Conservation (phyloP, 2,113 vertebrate genomes). For the human (Homo sapiens) region DNA sequence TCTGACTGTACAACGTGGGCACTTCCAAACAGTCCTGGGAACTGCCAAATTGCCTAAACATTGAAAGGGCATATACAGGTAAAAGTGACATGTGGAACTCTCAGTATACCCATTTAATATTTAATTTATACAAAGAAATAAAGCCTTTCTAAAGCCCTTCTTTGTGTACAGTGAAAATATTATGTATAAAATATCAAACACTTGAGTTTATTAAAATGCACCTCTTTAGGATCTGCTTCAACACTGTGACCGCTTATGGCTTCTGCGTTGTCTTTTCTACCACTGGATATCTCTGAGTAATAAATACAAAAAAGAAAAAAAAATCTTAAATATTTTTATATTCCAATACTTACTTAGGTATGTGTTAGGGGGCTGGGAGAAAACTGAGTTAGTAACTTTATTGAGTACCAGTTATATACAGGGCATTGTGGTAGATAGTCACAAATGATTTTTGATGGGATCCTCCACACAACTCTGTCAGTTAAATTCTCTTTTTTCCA, state of each 20-base stretch:
- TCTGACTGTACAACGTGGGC: background rate
- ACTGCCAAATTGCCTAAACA: background rate
- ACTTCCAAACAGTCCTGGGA: background rate
- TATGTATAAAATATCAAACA: background rate
- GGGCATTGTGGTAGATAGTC: too few relatives aligned
- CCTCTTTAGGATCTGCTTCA: conserved; percentile 65
- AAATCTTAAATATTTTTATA: background rate
- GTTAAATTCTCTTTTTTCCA: background rate
- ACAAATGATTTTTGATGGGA: background rate
- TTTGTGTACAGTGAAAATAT: background rate
- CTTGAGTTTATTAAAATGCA: conserved; percentile 13
- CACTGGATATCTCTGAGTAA: conserved; percentile 52
- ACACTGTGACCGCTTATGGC: background rate
- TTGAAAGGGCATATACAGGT: background rate
- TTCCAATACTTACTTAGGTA: background rate
- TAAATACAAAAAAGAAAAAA: conserved; percentile 31
- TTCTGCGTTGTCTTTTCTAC: conserved; percentile 20
- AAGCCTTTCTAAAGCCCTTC: background rate
- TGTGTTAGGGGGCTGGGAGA: background rate
- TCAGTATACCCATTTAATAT: background rate
- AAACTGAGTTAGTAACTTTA: background rate
- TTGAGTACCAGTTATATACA: background rate
- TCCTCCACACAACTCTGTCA: fast-evolving
- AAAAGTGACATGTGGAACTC: background rate
- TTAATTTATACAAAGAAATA: background rate